Conservation (phyloP, 2,113 vertebrate genomes). For the Salvelinus alpinus region DNA sequence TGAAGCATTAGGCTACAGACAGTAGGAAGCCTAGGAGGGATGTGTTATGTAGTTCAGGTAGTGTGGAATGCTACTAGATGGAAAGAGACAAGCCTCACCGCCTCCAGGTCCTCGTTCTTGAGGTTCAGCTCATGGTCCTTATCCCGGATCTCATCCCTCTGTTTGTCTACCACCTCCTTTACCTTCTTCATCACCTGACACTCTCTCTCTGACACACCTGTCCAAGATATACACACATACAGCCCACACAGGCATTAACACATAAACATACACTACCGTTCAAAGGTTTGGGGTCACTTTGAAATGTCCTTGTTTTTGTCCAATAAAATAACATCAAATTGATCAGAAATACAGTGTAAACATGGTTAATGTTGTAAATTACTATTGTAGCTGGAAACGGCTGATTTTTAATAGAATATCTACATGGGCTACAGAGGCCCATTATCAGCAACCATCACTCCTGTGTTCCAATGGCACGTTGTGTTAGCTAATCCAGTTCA, state of each 20-base stretch:
- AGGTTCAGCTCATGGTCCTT: slow-evolving; percentile 85
- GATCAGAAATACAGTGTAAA: too few relatives aligned
- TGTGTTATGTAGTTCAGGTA: not conserved
- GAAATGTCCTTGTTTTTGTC: too few relatives aligned
- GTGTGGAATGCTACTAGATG: not conserved
- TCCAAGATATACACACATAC: slow-evolving; percentile 5
- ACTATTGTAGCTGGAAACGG: too few relatives aligned
- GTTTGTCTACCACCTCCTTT: slow-evolving; percentile 87
- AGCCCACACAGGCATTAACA: not conserved
- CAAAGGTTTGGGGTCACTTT: too few relatives aligned
- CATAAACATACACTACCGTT: not conserved
- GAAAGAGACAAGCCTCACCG: slow-evolving; percentile 71
- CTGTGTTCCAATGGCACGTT: too few relatives aligned
- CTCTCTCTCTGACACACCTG: slow-evolving; percentile 87
- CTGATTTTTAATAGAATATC: too few relatives aligned
- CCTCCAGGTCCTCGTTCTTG: slow-evolving; percentile 87
- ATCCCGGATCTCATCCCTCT: slow-evolving; percentile 88
- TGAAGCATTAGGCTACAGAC: not conserved
- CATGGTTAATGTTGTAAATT: too few relatives aligned
- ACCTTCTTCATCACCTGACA: slow-evolving; percentile 86
- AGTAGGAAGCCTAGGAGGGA: not conserved
- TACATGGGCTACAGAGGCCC: too few relatives aligned
- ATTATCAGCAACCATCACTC: too few relatives aligned
- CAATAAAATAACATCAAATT: too few relatives aligned
- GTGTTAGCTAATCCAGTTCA: too few relatives aligned